phyloP scores from a whole-genome alignment of 2,888 invertebrate species.

The Tiliacea aurago region DNA sequence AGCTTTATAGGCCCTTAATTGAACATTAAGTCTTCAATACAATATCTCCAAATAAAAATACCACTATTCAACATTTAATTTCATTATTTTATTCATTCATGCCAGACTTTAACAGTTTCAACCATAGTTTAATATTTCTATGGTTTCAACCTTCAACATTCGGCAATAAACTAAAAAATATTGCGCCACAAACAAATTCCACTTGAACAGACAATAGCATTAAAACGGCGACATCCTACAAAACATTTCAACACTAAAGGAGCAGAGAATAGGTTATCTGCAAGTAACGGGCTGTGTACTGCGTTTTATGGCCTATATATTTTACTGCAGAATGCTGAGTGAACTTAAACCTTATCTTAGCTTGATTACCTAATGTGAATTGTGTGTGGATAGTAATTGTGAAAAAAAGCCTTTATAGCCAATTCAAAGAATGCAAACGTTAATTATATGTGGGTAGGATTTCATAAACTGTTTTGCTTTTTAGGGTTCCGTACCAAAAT shows the following conservation, averaged over 20 bases:
- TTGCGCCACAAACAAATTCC: constrained; percentile 18
- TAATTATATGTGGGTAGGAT: not conserved
- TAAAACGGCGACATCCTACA: constrained; percentile 36
- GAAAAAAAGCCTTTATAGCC: not conserved
- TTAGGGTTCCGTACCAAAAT: too few relatives aligned
- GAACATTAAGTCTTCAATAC: too few relatives aligned
- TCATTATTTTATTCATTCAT: too few relatives aligned
- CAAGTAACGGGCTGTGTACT: constrained; percentile 59
- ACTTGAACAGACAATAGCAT: constrained; percentile 36
- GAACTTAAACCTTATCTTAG: constrained; percentile 47
- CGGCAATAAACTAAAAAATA: constrained; percentile 35
- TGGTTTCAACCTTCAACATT: too few relatives aligned
- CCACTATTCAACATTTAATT: too few relatives aligned
- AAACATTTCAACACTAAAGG: constrained; percentile 47
- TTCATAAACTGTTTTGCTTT: not conserved
- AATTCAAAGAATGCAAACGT: not conserved
- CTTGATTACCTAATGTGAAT: constrained; percentile 46
- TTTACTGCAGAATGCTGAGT: constrained; percentile 45
- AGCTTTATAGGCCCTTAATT: not conserved
- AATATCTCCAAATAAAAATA: not conserved
- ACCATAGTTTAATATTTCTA: too few relatives aligned
- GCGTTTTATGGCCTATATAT: constrained; percentile 66
- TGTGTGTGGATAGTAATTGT: constrained; percentile 14
- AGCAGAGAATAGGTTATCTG: constrained; percentile 65
- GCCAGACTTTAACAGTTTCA: not conserved